Evolutionary conservation across 2,113 vertebrate species (phyloP).

Genomic region (Camelus dromedarius): DNA sequence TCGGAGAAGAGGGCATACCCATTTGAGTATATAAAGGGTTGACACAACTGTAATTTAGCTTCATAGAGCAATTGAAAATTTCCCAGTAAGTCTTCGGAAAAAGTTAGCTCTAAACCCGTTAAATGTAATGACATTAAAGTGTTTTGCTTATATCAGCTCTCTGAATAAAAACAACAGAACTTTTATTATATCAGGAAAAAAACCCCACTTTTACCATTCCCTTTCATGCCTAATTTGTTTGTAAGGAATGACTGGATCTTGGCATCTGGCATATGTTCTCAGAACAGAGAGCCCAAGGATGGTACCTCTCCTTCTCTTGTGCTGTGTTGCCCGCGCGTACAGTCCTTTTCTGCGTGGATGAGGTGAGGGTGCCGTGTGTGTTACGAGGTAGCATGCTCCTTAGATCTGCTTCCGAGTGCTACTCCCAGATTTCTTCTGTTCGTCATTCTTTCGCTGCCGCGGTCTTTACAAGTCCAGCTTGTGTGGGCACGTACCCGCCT

Average conservation of each 20-base stretch:
- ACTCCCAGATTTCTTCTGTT: constrained; percentile 29
- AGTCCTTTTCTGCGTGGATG: background rate
- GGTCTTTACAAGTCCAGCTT: constrained; percentile 27
- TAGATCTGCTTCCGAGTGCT: background rate
- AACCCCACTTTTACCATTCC: background rate
- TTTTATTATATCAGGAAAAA: background rate
- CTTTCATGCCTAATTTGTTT: background rate
- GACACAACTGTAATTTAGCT: background rate
- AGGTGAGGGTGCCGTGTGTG: background rate
- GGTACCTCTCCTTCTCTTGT: background rate
- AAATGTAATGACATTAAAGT: background rate
- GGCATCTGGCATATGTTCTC: background rate
- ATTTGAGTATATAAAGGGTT: background rate
- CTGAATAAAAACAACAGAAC: background rate
- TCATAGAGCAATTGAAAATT: background rate
- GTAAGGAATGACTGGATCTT: background rate
- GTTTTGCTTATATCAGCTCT: constrained; percentile 7
- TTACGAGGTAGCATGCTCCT: background rate
- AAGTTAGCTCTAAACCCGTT: background rate
- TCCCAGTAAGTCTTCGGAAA: constrained; percentile 6
- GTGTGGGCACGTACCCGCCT: constrained; percentile 56
- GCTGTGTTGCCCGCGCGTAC: background rate
- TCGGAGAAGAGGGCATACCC: background rate
- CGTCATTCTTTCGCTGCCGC: background rate
- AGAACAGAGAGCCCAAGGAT: background rate